These are phyloP conservation scores for Setipinna tenuifilis DNA, from an alignment of 2,797 vertebrate genomes.

Conservation along the genomic window DNA sequence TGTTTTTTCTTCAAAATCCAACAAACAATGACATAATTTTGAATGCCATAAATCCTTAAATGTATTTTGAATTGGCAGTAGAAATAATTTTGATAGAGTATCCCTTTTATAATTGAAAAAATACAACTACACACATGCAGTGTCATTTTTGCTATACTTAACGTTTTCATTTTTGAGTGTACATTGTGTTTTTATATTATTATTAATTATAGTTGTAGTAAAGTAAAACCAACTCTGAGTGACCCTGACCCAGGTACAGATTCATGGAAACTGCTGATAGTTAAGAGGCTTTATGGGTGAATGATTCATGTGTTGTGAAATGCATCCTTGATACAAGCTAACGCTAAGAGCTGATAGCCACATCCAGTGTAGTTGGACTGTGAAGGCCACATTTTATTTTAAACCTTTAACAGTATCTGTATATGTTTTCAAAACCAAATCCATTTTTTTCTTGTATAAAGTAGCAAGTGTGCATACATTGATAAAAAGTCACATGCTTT, in stretches of 20 bases:
- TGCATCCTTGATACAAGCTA: conserved; percentile 29
- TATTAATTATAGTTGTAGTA: not conserved
- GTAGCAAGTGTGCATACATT: not conserved
- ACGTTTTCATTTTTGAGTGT: not conserved
- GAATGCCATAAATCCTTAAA: not conserved
- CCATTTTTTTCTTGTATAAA: not conserved
- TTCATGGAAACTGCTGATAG: conserved; percentile 59
- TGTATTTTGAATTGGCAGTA: not conserved
- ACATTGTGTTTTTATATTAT: not conserved
- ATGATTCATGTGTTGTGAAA: conserved; percentile 49
- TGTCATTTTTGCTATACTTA: not conserved
- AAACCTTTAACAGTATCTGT: not conserved
- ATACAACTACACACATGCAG: not conserved
- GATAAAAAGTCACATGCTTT: conserved; percentile 69
- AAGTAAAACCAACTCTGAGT: not conserved
- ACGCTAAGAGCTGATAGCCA: conserved; percentile 31
- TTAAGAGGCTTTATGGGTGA: conserved; percentile 57
- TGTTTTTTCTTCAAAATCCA: not conserved
- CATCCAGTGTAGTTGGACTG: not conserved
- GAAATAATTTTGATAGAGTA: not conserved
- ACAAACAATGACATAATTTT: not conserved
- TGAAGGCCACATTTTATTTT: not conserved
- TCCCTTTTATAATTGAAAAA: not conserved
- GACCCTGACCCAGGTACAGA: not conserved
- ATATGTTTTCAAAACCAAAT: not conserved